Evolutionary conservation across 2,113 vertebrate species (phyloP).

Genomic region (Gavialis gangeticus): DNA sequence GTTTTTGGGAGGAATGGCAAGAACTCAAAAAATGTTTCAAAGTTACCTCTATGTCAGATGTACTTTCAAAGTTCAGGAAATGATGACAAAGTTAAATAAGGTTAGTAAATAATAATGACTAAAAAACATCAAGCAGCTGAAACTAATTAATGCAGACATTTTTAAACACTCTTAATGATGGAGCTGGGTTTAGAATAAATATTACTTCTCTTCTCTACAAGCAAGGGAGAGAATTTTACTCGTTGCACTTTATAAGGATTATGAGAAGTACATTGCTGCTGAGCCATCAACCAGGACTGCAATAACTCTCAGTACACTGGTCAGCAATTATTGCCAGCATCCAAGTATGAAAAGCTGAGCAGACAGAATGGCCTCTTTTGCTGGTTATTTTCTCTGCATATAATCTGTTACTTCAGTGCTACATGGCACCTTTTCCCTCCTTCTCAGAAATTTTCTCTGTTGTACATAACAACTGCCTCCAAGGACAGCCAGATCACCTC

Average conservation of each 20-base stretch:
- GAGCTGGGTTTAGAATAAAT: conserved; percentile 61
- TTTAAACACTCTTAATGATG: conserved; percentile 37
- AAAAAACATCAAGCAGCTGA: conserved; percentile 35
- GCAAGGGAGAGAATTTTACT: conserved; percentile 26
- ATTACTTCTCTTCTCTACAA: conserved; percentile 38
- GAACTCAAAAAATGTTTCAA: not conserved
- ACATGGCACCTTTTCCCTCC: not conserved
- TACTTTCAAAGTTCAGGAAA: conserved; percentile 56
- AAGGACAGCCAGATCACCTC: not conserved
- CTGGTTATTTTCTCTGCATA: not conserved
- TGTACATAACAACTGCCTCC: not conserved
- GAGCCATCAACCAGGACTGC: conserved; percentile 12
- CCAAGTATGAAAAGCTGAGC: conserved; percentile 29
- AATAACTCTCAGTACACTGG: conserved; percentile 12
- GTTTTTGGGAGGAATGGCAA: not conserved
- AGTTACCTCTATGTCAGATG: conserved; percentile 22
- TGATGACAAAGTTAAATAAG: conserved; percentile 63
- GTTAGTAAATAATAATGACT: conserved; percentile 63
- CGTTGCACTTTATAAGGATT: not conserved
- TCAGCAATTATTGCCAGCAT: conserved; percentile 41
- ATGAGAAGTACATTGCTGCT: conserved; percentile 4
- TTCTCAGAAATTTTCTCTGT: not conserved
- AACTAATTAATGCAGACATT: conserved; percentile 62
- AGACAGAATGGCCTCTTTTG: not conserved
- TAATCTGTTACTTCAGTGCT: conserved; percentile 1